phyloP scores from a whole-genome alignment of 2,797 vertebrate species.

The Amphiprion clarkii region DNA sequence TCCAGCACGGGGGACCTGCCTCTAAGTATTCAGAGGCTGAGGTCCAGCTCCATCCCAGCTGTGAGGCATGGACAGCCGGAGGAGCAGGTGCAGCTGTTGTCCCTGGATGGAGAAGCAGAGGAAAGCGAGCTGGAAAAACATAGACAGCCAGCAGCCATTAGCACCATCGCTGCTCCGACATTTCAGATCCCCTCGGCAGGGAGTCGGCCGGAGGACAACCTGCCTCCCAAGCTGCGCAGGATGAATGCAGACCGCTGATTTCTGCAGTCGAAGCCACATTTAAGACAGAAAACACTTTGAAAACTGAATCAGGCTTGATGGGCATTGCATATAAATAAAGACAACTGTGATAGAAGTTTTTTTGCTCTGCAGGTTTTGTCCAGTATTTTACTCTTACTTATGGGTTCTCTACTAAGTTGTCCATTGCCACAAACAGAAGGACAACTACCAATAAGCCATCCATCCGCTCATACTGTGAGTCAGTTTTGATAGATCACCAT shows the following conservation, averaged over 20 bases:
- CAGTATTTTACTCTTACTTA: constrained; percentile 60
- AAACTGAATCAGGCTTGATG: constrained; percentile 61
- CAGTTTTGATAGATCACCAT: constrained; percentile 80
- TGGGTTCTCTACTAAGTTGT: constrained; percentile 59
- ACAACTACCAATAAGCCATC: constrained; percentile 79
- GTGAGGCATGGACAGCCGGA: constrained; percentile 75
- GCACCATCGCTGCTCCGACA: constrained; percentile 49
- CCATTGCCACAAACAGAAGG: constrained; percentile 65
- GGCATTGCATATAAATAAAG: constrained; percentile 69
- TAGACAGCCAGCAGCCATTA: constrained; percentile 56
- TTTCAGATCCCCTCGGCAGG: constrained; percentile 66
- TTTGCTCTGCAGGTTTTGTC: constrained; percentile 44
- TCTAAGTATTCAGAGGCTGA: constrained; percentile 83
- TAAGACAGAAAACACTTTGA: constrained; percentile 33
- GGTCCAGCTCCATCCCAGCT: constrained; percentile 81
- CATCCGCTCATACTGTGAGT: constrained; percentile 81
- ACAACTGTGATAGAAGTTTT: constrained; percentile 67
- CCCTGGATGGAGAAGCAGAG: constrained; percentile 76
- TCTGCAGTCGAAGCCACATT: constrained; percentile 28
- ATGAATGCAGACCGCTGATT: constrained; percentile 85
- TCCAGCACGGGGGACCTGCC: constrained; percentile 88
- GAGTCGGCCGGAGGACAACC: constrained; percentile 83
- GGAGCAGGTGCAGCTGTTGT: constrained; percentile 83
- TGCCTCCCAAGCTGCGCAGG: constrained; percentile 86
- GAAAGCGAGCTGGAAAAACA: constrained; percentile 77